phyloP scores from a whole-genome alignment of 2,888 invertebrate species.

The Elgonia sp. region DNA sequence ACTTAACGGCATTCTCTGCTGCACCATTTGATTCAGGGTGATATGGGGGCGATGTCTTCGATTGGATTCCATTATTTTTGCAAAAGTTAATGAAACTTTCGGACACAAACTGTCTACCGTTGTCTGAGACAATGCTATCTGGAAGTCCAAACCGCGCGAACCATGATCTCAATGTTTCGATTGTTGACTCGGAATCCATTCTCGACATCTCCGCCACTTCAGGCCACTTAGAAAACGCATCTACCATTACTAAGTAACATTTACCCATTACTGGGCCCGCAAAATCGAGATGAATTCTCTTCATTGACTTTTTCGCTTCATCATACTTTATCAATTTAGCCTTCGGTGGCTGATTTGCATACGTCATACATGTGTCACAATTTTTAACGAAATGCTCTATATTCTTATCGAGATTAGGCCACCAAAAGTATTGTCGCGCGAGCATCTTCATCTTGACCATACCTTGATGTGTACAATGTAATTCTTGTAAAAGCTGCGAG shows the following conservation, averaged over 20 bases:
- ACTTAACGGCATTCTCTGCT: constrained; percentile 59
- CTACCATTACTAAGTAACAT: constrained; percentile 75
- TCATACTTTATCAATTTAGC: constrained; percentile 69
- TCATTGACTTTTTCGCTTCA: constrained; percentile 70
- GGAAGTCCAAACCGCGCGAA: constrained; percentile 74
- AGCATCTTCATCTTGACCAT: constrained; percentile 79
- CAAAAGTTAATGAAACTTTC: constrained; percentile 57
- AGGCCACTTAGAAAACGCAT: constrained; percentile 76
- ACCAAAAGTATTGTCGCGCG: constrained; percentile 79
- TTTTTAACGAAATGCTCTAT: constrained; percentile 62
- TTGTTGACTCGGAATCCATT: constrained; percentile 58
- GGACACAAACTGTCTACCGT: constrained; percentile 72
- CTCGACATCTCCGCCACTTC: constrained; percentile 74
- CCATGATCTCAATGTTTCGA: constrained; percentile 69
- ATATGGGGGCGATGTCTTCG: constrained; percentile 61
- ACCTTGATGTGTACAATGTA: constrained; percentile 79
- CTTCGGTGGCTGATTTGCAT: constrained; percentile 70
- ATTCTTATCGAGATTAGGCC: constrained; percentile 78
- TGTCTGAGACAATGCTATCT: constrained; percentile 69
- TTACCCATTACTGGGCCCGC: constrained; percentile 72
- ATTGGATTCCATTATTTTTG: constrained; percentile 49
- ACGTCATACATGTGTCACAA: constrained; percentile 71
- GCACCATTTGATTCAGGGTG: constrained; percentile 64
- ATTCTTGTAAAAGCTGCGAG: constrained; percentile 73
- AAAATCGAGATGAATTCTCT: constrained; percentile 75